A percentile compares a stretch with the other conserved stretches of the same genome.
Evolutionary conservation across 2,888 invertebrate genomes (phyloP).

Genomic region (Ectemnius lituratus): DNA sequence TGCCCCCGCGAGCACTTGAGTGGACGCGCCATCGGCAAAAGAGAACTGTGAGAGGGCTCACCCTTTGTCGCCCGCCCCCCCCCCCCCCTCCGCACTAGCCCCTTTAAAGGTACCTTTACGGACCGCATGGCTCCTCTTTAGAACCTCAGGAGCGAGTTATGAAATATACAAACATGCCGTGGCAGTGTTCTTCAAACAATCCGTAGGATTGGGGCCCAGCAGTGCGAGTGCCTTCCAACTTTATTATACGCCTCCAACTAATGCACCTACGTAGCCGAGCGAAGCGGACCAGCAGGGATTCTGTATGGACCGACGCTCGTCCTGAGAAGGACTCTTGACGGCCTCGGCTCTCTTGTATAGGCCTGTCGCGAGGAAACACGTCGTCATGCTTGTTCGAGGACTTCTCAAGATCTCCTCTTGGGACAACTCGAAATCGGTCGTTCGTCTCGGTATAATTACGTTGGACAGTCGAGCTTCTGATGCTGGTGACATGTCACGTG

Average conservation of each 20-base stretch:
- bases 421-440: conserved; percentile 54
- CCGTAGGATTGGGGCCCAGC: conserved; percentile 38
- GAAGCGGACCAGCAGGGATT: conserved; percentile 69
- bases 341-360: conserved; percentile 25
- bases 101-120: conserved; percentile 21
- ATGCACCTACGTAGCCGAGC: conserved; percentile 48
- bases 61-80: conserved; percentile 54
- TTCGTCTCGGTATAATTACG: conserved; percentile 54
- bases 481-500: conserved; percentile 31
- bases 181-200: conserved; percentile 67
- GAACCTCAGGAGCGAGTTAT: conserved; percentile 66
- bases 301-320: conserved; percentile 56
- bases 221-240: conserved; percentile 42
- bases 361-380: conserved; percentile 35
- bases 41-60: conserved; percentile 50
- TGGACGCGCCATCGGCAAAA: conserved; percentile 43
- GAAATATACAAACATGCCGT: conserved; percentile 71
- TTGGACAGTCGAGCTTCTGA: conserved; percentile 33
- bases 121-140: conserved; percentile 46
- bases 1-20: conserved; percentile 37
- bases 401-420: conserved; percentile 37
- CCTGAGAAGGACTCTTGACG: conserved; percentile 48
- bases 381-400: conserved; percentile 38
- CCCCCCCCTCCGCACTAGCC: too few relatives aligned
- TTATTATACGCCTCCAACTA: conserved; percentile 38